A percentile compares a stretch with the other conserved stretches of the same genome.
Conservation (phyloP, 2,797 vertebrate genomes). For the Corythornis leucogaster region DNA sequence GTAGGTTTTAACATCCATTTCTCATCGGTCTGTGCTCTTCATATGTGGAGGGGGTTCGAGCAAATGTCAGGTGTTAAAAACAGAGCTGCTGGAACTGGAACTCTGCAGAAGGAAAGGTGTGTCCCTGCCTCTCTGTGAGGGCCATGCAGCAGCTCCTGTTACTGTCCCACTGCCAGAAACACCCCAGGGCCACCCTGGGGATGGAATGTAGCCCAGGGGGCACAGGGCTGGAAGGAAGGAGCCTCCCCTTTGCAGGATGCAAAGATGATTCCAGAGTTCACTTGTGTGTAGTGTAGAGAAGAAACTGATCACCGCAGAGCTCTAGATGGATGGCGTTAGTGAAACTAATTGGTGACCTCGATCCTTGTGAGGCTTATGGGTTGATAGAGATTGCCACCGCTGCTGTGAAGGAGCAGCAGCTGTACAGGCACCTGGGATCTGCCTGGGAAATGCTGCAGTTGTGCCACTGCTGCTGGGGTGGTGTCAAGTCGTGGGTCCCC, state of each 20-base stretch:
- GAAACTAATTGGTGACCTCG: neutral
- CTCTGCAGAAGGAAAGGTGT: neutral
- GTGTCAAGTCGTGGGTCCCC: neutral
- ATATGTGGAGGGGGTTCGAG: neutral
- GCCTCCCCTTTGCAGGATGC: neutral
- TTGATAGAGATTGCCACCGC: neutral
- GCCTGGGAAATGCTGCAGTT: neutral
- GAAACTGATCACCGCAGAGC: neutral
- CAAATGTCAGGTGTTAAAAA: neutral
- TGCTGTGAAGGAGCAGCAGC: neutral
- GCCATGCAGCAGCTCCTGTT: neutral
- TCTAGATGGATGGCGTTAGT: neutral
- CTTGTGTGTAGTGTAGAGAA: neutral
- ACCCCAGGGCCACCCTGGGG: neutral
- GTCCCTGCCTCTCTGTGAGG: neutral
- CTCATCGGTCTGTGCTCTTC: neutral
- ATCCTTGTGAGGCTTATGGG: neutral
- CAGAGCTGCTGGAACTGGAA: neutral
- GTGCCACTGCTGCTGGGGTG: neutral
- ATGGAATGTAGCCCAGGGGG: accelerated
- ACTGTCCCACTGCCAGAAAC: neutral
- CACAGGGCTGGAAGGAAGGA: neutral
- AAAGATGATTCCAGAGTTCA: neutral
- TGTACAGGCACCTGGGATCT: neutral
- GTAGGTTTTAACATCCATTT: neutral